Evolutionary conservation across 1,140 invertebrate species (phyloP), one percentile per base, ranked within the genome.

Genomic region (Drosophila oshimai): DNA sequence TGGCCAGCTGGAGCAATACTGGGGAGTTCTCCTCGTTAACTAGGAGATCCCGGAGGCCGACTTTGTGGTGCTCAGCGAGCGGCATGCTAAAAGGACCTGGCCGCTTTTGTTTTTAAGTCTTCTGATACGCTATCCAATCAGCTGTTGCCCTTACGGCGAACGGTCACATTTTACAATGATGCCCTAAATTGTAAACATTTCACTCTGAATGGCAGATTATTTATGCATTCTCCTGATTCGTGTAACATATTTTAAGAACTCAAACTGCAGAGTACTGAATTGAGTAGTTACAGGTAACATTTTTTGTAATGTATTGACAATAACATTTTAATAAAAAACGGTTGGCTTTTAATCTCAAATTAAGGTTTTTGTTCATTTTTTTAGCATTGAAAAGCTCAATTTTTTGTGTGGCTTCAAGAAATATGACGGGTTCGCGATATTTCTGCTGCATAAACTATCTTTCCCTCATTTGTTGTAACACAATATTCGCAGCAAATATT

Each of bases 1-100:
- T 77, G 3, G 76, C 74, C 10, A 90, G 7, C 36, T 88, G 78
- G 4, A 88, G 33, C n/a, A 90, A 34, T 4, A 79, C 45, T 1
- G 55, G 20, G 4, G 36, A 54, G 17, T 89, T 73, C 17, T 28
- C 46, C 28, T 89, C 75, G 10, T 62, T 77, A 17, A 64, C 0
- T 1, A 90, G 26, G 6, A 90, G 20, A 53, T 90, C 87, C 5
- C 53, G 47, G 0, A 90, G 62, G 10, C 88, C 88, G 0, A 0
- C 9, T 10, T 49, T 39, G 28, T 89, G 61, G 2, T 29, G 10
- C 0, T 51, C 67, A 2, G 57, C 61, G 41, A 89, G 81, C 17
- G 75, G 55, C 88, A 89, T 89, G 3, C 15, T 26, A 29, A n/a
- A 7, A 13, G 15, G 4, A 10, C 7, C 3, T 10, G 5, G 2